phyloP scores from a whole-genome alignment of 2,888 invertebrate species.

The Orthosia incerta region DNA sequence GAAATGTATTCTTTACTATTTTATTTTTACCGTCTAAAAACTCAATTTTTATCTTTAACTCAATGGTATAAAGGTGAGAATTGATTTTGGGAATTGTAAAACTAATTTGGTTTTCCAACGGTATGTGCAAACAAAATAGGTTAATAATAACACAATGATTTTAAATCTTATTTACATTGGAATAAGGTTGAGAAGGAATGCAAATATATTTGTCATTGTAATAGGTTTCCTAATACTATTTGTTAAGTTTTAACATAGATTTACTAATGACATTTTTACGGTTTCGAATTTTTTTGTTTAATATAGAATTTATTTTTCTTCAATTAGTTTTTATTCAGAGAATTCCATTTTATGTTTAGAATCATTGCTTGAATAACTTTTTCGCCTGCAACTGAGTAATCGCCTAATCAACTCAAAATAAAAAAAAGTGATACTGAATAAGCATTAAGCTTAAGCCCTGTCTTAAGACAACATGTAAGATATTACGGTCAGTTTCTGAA shows the following conservation, averaged over 20 bases:
- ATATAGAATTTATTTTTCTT: slow-evolving; percentile 33
- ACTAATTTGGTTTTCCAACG: slow-evolving; percentile 47
- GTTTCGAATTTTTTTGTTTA: slow-evolving; percentile 52
- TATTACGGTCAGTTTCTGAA: too few relatives aligned
- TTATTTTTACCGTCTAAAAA: slow-evolving; percentile 11
- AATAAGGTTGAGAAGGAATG: slow-evolving; percentile 57
- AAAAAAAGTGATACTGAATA: neutral
- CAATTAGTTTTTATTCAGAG: neutral
- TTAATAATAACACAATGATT: slow-evolving; percentile 67
- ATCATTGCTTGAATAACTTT: neutral
- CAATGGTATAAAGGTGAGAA: neutral
- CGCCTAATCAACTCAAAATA: neutral
- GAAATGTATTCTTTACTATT: slow-evolving; percentile 57
- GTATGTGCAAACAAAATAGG: slow-evolving; percentile 68
- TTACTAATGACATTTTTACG: slow-evolving; percentile 68
- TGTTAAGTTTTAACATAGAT: slow-evolving; percentile 68
- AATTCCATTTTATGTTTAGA: neutral
- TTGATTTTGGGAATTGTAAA: neutral
- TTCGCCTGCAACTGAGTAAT: neutral
- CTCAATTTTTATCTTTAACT: slow-evolving; percentile 4
- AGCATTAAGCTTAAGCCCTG: too few relatives aligned
- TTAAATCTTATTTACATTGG: slow-evolving; percentile 63
- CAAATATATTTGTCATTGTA: slow-evolving; percentile 69
- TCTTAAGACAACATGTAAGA: too few relatives aligned
- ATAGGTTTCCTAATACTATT: slow-evolving; percentile 68